phyloP scores from a whole-genome alignment of 1,140 invertebrate genomes.

The Drosophila kohkoa region DNA sequence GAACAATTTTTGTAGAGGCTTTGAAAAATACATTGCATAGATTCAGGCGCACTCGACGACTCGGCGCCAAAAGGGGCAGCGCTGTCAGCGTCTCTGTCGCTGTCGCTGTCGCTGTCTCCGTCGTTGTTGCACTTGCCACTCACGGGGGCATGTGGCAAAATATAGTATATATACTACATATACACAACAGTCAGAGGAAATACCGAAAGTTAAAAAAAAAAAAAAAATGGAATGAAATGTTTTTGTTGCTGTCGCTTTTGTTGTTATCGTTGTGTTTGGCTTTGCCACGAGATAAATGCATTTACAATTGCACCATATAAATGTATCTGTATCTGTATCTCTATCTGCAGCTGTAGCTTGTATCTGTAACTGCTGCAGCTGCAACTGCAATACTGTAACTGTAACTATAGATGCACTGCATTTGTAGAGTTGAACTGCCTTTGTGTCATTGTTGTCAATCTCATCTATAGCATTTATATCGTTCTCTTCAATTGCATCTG shows the following conservation, averaged over 20 bases:
- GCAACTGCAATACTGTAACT: conserved; percentile 3
- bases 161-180: conserved; percentile 22
- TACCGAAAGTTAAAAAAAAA: conserved; percentile 9
- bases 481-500: conserved; percentile 7
- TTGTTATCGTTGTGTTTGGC: conserved; percentile 15
- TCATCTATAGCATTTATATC: background rate
- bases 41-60: conserved; percentile 22
- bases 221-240: background rate
- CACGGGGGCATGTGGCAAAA: conserved; percentile 25
- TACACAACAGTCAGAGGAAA: background rate
- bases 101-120: conserved; percentile 11
- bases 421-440: background rate
- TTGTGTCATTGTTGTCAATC: background rate
- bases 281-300: conserved; percentile 27
- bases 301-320: conserved; percentile 19
- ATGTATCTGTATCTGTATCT: conserved; percentile 15
- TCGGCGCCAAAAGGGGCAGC: conserved; percentile 40
- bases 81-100: conserved; percentile 34
- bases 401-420: background rate
- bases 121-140: conserved; percentile 27
- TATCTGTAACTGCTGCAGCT: conserved; percentile 7
- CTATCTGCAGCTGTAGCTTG: background rate
- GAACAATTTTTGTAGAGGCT: conserved; percentile 31
- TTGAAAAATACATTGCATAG: conserved; percentile 55
- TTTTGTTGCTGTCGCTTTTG: background rate